Base-by-base conservation (phyloP, 2,797 vertebrate species). In the Paguma larvata region DNA sequence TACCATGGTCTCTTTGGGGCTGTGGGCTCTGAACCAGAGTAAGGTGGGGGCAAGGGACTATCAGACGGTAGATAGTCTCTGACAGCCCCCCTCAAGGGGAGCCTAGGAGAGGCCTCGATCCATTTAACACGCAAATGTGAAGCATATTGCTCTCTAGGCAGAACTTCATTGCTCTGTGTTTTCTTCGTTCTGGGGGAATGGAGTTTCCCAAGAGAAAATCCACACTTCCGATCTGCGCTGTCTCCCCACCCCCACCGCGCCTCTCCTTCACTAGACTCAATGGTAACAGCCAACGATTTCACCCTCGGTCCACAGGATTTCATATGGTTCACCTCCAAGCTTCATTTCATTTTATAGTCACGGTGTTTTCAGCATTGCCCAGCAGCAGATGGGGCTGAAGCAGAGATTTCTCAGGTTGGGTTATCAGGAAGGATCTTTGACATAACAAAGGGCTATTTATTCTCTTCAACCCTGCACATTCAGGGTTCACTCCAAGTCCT, bases 81-180 rank as follows among this genome's bases (percentile, higher is more conserved):
- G 68, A 44, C 23, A 32, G 63, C 46, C 23, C n/a, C 90, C 27
- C 78, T 82, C 32, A 3, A 85, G 62, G 70, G 62, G 70, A 63
- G 53, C 96, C 63, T 46, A 73, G 56, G 93, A 85, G 80, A 96
- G 25, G 95, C 95, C 84, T 94, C 44, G 70, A 53, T 80, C 96
- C 91, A 11, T 86, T 89, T 97, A 98, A 98, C 95, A 95, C 94
- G 95, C 68, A 97, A 96, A 96, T 97, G 93, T 41, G 93, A 97
- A 12, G 56, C 8, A 68, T 83, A 59, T 92, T 63, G 84, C 90
- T 97, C 96, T 46, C 11, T 5, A 77, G 97, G 87, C 10, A 30
- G 0, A 27, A 87, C 87, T 97, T 96, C 97, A 48, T 72, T 89
- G 92, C 94, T 91, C 38, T 51, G 2, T 2, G 72, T 53, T 96